Percentiles rank a stretch among this genome's conserved stretches.
Evolutionary conservation across 1,140 invertebrate genomes (phyloP).

Genomic region (Drusus annulatus): DNA sequence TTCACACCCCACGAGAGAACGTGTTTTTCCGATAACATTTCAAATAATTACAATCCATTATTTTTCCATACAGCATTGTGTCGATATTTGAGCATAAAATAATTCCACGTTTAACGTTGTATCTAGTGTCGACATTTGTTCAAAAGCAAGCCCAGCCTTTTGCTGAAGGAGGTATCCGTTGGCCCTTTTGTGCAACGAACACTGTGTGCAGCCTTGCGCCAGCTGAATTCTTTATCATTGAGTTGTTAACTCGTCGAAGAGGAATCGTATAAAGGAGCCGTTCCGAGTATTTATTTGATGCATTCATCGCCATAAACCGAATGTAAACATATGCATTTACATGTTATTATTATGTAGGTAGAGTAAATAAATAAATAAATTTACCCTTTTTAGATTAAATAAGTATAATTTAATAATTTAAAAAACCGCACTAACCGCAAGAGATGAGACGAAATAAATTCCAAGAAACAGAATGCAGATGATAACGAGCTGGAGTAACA

Average conservation of each 20-base stretch:
- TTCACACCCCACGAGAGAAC: neutral
- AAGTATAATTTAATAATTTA: too few species aligned
- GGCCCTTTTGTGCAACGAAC: slow-evolving; percentile 1
- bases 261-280: neutral
- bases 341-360: too few species aligned
- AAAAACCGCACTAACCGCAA: too few species aligned
- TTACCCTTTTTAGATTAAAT: too few species aligned
- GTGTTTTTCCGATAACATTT: neutral
- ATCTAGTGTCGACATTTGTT: too few species aligned
- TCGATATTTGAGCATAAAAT: too few species aligned
- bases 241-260: neutral
- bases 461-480: neutral
- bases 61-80: too few species aligned
- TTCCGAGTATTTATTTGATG: neutral
- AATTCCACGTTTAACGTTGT: too few species aligned
- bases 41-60: too few species aligned
- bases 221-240: neutral
- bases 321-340: neutral
- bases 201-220: neutral
- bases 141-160: too few species aligned
- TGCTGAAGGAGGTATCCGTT: neutral
- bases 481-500: too few species aligned
- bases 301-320: neutral
- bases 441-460: neutral
- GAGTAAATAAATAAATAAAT: too few species aligned